Conservation (phyloP, 2,113 vertebrate genomes). For the Pedetes capensis region DNA sequence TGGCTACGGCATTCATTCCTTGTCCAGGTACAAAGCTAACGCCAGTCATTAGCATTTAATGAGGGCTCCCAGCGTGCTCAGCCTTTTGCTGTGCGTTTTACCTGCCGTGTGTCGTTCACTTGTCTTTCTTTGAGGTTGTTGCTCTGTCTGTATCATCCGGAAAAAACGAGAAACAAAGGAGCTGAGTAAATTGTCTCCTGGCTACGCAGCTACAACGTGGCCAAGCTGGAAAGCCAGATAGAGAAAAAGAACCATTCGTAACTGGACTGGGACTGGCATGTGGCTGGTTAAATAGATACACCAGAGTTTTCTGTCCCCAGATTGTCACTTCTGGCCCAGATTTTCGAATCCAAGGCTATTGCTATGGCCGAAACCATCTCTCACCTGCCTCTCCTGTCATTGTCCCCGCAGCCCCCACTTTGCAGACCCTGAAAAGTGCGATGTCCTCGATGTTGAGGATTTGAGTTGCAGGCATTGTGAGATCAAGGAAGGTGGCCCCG, state of each 20-base stretch:
- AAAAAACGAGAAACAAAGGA: background rate
- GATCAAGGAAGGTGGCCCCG: background rate
- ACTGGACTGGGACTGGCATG: background rate
- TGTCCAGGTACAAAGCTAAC: background rate
- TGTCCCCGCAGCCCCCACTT: rapidly evolving
- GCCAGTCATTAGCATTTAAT: background rate
- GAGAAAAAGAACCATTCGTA: background rate
- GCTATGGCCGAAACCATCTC: rapidly evolving
- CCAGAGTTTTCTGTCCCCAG: background rate
- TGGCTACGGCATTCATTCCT: background rate
- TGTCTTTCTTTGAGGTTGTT: background rate
- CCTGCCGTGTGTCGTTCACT: too few relatives aligned
- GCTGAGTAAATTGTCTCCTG: background rate
- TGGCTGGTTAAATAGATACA: background rate
- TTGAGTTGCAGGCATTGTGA: background rate
- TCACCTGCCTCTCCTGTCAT: background rate
- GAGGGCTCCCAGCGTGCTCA: background rate
- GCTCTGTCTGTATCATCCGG: background rate
- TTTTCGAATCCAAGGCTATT: background rate
- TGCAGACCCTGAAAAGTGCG: background rate
- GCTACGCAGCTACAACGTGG: background rate
- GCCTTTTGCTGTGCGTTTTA: background rate
- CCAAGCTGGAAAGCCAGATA: background rate
- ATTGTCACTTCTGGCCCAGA: background rate
- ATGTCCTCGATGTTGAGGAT: background rate